phyloP scores from a whole-genome alignment of 2,113 vertebrate genomes.

The Lichenostomus cassidix region DNA sequence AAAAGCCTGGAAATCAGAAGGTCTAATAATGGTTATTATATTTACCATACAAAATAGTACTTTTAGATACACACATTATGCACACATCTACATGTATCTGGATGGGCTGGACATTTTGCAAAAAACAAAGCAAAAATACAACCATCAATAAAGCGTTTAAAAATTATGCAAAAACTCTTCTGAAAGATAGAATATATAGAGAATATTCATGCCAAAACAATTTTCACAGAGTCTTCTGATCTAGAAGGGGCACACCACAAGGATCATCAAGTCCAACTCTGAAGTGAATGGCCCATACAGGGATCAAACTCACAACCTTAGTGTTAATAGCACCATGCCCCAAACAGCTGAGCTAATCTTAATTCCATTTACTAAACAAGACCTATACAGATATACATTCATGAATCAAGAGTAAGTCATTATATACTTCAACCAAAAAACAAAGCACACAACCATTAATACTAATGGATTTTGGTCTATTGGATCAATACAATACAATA shows the following conservation, averaged over 20 bases:
- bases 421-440: not conserved
- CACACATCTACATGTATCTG: accelerated
- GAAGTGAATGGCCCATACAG: too few species aligned
- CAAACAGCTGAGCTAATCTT: not conserved
- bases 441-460: not conserved
- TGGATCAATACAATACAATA: not conserved
- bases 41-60: not conserved
- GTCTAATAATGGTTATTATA: not conserved
- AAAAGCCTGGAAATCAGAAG: not conserved
- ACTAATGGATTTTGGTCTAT: not conserved
- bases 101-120: not conserved
- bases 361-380: not conserved
- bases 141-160: not conserved
- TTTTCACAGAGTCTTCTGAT: not conserved
- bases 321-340: not conserved
- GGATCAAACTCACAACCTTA: not conserved
- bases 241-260: not conserved
- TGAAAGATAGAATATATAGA: not conserved
- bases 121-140: not conserved
- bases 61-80: not conserved
- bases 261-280: accelerated
- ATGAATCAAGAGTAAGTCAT: not conserved
- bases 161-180: not conserved
- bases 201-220: not conserved
- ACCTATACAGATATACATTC: not conserved